Evolutionary conservation across 2,888 invertebrate genomes (phyloP).

Genomic region (Operophtera brumata): DNA sequence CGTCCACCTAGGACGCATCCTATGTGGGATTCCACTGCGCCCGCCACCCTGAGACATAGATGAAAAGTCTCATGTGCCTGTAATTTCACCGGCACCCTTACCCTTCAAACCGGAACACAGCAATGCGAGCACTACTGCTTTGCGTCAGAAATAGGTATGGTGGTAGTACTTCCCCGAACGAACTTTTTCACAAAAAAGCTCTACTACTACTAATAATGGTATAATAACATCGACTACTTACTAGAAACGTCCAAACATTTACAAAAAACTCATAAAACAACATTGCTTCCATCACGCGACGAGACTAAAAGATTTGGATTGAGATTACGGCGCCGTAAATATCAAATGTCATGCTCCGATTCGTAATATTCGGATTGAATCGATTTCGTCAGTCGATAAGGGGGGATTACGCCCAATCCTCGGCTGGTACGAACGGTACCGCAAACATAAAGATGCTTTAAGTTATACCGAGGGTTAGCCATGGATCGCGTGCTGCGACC

Average conservation of each 20-base stretch:
- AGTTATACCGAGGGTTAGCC: constrained; percentile 55
- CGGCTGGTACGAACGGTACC: constrained; percentile 72
- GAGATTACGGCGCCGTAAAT: constrained; percentile 76
- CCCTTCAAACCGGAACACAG: no score
- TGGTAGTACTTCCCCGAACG: constrained; percentile 26
- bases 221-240: constrained; percentile 27
- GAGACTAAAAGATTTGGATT: constrained; percentile 60
- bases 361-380: constrained; percentile 77
- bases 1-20: no score
- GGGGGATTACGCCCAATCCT: constrained; percentile 69
- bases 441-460: constrained; percentile 63
- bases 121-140: no score
- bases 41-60: no score
- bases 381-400: constrained; percentile 75
- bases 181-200: no score
- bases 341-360: constrained; percentile 76
- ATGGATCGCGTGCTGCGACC: constrained; percentile 62
- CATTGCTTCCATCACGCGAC: constrained; percentile 65
- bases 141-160: no score
- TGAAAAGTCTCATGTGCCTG: no score
- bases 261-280: constrained; percentile 51
- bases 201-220: no score
- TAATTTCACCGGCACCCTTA: no score
- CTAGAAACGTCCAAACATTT: constrained; percentile 47
- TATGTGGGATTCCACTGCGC: no score